A percentile compares a stretch with the other conserved stretches of the same genome.
Conservation (phyloP, 2,888 invertebrate species). For the Caenorhabditis sp. region DNA sequence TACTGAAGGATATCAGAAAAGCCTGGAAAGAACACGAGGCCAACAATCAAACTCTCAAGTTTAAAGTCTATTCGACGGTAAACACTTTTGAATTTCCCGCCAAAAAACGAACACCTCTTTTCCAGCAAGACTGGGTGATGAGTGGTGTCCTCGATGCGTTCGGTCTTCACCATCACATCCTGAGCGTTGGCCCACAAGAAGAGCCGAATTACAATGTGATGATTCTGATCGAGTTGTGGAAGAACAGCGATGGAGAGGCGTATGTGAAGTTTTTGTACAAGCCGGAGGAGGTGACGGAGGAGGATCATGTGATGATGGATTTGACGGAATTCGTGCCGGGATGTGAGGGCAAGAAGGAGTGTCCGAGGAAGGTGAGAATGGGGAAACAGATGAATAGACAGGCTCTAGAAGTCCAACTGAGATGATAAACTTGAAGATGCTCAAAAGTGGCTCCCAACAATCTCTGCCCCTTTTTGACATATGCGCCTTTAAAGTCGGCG, state of each 20-base stretch:
- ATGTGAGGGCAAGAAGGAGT: not conserved
- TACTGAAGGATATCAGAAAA: constrained; percentile 28
- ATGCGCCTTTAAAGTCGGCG: no score
- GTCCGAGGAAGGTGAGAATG: constrained; percentile 13
- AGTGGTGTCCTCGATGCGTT: constrained; percentile 12
- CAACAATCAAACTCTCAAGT: not conserved
- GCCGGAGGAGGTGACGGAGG: constrained; percentile 30
- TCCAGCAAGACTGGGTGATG: constrained; percentile 45
- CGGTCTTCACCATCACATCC: constrained; percentile 1
- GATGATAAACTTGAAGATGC: no score
- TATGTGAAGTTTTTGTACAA: constrained; percentile 40
- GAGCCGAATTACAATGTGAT: constrained; percentile 31
- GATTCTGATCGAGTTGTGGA: constrained; percentile 39
- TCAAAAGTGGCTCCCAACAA: no score
- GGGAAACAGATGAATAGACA: no score
- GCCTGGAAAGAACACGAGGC: constrained; percentile 5
- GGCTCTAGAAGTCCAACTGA: no score
- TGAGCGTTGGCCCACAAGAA: not conserved
- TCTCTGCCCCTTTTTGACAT: no score
- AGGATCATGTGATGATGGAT: constrained; percentile 28
- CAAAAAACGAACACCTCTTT: no score
- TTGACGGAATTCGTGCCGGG: constrained; percentile 14
- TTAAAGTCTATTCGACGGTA: constrained; percentile 31
- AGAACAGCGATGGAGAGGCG: not conserved
- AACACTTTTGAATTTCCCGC: not conserved